These are phyloP conservation scores for Metalampra italica DNA, from an alignment of 2,888 invertebrate species.

Conservation along the genomic window DNA sequence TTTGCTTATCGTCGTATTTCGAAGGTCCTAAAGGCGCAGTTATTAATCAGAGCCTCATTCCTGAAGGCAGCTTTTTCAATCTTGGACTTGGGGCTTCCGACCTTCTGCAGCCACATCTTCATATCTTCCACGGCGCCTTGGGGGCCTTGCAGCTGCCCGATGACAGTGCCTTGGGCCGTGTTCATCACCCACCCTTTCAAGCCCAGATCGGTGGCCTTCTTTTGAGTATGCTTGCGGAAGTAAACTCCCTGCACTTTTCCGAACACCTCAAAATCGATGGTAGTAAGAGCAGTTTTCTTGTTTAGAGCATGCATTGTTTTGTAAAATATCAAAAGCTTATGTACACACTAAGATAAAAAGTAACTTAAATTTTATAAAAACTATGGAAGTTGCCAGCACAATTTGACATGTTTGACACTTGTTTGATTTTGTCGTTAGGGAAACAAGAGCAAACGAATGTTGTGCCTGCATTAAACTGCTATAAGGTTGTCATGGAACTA, in stretches of 20 bases:
- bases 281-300: constrained; percentile 35
- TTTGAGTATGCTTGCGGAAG: constrained; percentile 81
- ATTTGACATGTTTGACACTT: constrained; percentile 17
- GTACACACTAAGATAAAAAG: neutral
- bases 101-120: constrained; percentile 76
- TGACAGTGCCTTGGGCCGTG: constrained; percentile 82
- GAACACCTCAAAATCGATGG: constrained; percentile 78
- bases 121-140: constrained; percentile 77
- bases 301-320: constrained; percentile 14
- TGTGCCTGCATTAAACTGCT: constrained; percentile 11
- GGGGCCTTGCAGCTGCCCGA: constrained; percentile 82
- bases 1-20: constrained; percentile 52
- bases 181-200: constrained; percentile 88
- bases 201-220: constrained; percentile 79
- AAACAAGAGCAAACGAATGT: constrained; percentile 21
- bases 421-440: constrained; percentile 35
- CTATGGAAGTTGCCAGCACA: neutral
- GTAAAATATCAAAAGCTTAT: neutral
- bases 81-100: constrained; percentile 83
- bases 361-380: neutral
- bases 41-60: constrained; percentile 77
- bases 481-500: constrained; percentile 34
- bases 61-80: constrained; percentile 83
- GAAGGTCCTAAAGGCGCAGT: constrained; percentile 63
- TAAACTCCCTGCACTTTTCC: constrained; percentile 80